A percentile compares a stretch with the other conserved stretches of the same genome.
Evolutionary conservation across 2,797 vertebrate genomes (phyloP).

Genomic region (Chloroceryle inda): DNA sequence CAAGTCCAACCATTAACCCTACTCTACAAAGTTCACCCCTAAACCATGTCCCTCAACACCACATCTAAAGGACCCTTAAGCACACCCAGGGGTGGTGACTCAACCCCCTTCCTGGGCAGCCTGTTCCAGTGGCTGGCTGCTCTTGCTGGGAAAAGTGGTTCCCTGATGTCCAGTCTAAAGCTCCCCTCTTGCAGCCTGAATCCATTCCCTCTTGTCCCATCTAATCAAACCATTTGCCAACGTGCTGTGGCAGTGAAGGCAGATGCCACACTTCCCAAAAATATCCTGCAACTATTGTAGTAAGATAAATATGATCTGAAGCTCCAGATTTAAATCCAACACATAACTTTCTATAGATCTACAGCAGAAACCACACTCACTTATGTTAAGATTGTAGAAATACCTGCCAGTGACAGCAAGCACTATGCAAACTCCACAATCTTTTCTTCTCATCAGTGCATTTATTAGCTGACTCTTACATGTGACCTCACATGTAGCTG

Average conservation of each 20-base stretch:
- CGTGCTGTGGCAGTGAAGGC: background rate
- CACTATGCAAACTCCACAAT: background rate
- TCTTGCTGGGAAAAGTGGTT: too few species aligned
- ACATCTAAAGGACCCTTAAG: too few species aligned
- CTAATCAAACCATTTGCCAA: background rate
- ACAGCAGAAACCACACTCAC: background rate
- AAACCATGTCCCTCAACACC: too few species aligned
- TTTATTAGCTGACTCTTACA: constrained; percentile 39
- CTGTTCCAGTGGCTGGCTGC: too few species aligned
- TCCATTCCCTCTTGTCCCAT: too few species aligned
- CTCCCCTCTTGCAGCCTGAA: too few species aligned
- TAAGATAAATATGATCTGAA: background rate
- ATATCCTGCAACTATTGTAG: background rate
- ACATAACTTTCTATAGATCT: background rate
- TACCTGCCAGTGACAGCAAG: background rate
- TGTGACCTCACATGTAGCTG: background rate
- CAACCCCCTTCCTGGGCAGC: too few species aligned
- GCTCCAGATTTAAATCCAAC: background rate
- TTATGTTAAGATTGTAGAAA: constrained; percentile 30
- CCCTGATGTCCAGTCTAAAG: too few species aligned
- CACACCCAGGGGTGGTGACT: too few species aligned
- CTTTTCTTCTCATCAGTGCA: background rate
- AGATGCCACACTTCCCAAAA: background rate
- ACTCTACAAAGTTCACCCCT: too few species aligned
- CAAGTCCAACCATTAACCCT: too few species aligned